Evolutionary conservation across 2,113 vertebrate genomes (phyloP), one percentile per base, ranked within the genome.

Genomic region (Heteronetta atricapilla): DNA sequence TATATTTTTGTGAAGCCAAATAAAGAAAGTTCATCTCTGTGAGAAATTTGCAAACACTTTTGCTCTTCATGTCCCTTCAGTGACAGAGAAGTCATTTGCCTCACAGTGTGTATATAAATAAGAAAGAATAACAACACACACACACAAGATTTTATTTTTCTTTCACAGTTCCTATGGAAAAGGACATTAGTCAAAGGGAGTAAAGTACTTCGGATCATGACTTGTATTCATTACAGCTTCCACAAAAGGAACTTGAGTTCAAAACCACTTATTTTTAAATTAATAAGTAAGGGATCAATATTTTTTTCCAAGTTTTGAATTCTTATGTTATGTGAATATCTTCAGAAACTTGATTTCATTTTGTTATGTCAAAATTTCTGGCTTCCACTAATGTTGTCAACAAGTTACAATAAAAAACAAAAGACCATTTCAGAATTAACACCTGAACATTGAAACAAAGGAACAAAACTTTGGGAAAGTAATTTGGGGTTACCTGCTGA

Each of bases 61-160:
- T 46, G 66, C 94, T 94, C 96, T 94, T 94, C 91, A 94, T 80
- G 72, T 87, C 91, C 77, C 84, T 94, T 74, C 33, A 75, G 88
- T 95, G 83, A 94, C 80, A 84, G 80, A 34, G 82, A 93, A 92
- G 83, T 72, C 80, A 95, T 95, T 94, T 93, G 89, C 80, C 93
- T 83, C 70, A 92, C 86, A 42, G 58, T 93, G 62, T 84, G 70
- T 95, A 76, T 84, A 86, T 87, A 90, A 96, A 97, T 94, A 93
- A 85, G 62, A 92, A 92, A 94, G 74, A 79, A 87, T 84, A 94
- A 90, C 48, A 5, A 40, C 40, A 40, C 40, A 40, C 40, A 40
- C 40, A 40, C 40, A 40, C 40, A 40, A 40, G 40, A 40, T 40
- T 40, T 11, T 52, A 80, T 70, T 46, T 70, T 62, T 64, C 21